Base-by-base conservation (phyloP, 2,113 vertebrate genomes). In the Antennarius striatus region DNA sequence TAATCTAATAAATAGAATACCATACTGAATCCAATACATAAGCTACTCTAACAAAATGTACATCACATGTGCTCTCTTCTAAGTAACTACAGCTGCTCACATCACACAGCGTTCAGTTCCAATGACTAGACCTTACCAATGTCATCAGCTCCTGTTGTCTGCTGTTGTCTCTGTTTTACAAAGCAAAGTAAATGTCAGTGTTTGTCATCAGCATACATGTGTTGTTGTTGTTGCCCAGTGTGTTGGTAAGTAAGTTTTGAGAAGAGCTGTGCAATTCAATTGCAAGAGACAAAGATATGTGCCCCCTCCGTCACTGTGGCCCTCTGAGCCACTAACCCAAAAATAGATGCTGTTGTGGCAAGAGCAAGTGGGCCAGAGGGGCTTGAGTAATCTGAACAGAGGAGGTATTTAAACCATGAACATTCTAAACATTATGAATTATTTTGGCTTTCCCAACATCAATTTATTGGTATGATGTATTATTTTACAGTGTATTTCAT, bases 341-440 rank as follows among this genome's bases (percentile, higher is more conserved):
- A 91, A 91, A 93, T 93, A 93, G 91, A 91, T 68, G 36, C 54
- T 80, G 89, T 87, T 89, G 58, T 70, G 72, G 71, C 75, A 52
- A 79, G 60, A 61, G 72, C 55, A 89, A 86, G 62, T 88, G 66
- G 85, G 85, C 83, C 87, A 89, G 52, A 61, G 28, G n/a, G 63
- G 32, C 72, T 61, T 54, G 30, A 68, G 56, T 52, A 61, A 56
- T 58, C 15, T 40, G 36, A 49, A 58, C 13, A 48, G 47, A 16
- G 11, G 6, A 39, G 10, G 10, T 49, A 66, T 75, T 69, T 12
- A 69, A 45, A 14, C 17, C 43, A 12, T 48, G n/a, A 66, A 14
- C 30, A n/a, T 15, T 15, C 53, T 4, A 50, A 54, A 59, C 49
- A 36, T 53, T 15, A 30, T 63, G 12, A 66, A 56, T 36, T 29